These are phyloP conservation scores for Electrophaes corylata DNA, from an alignment of 2,888 invertebrate species.

Conservation along the genomic window DNA sequence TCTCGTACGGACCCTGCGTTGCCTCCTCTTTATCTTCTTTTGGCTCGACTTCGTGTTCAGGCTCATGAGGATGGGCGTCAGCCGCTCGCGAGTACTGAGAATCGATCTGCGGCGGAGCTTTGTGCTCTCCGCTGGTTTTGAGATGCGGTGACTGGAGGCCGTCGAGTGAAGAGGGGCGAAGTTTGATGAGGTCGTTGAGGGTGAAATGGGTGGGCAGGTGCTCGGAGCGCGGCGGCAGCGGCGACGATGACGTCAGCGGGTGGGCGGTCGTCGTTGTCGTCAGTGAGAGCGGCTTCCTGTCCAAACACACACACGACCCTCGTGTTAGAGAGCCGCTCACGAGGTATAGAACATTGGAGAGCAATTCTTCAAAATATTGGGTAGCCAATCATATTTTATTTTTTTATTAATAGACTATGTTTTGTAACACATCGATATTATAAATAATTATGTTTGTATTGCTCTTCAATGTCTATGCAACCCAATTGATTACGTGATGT, in stretches of 20 bases:
- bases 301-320: constrained; percentile 63
- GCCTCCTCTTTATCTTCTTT: constrained; percentile 75
- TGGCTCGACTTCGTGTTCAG: constrained; percentile 59
- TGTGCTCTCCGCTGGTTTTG: constrained; percentile 74
- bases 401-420: background rate
- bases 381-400: background rate
- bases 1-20: constrained; percentile 87
- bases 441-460: background rate
- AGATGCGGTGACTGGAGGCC: constrained; percentile 79
- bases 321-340: constrained; percentile 64
- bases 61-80: constrained; percentile 74
- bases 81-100: constrained; percentile 84
- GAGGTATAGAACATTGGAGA: constrained; percentile 23
- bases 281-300: constrained; percentile 83
- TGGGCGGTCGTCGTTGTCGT: constrained; percentile 84
- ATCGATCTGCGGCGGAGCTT: constrained; percentile 84
- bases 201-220: constrained; percentile 82
- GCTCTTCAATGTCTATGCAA: constrained; percentile 19
- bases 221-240: constrained; percentile 81
- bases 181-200: constrained; percentile 83
- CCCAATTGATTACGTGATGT: constrained; percentile 5
- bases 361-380: constrained; percentile 8
- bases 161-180: constrained; percentile 79
- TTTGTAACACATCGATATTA: background rate
- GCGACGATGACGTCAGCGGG: constrained; percentile 82